Evolutionary conservation across 2,113 vertebrate species (phyloP).

Genomic region (Neopipo cinnamomea): DNA sequence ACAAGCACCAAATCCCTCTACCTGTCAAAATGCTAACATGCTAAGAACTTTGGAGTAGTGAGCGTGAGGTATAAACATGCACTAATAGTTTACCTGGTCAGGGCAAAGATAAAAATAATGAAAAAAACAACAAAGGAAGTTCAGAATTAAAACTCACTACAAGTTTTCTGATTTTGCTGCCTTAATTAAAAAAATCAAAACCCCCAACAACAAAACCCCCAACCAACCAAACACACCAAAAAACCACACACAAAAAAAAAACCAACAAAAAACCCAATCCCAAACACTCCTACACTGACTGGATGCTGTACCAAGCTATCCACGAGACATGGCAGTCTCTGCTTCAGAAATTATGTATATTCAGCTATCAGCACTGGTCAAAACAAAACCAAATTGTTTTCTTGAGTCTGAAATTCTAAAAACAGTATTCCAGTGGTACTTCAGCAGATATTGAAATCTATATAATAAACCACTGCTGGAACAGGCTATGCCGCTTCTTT

Average conservation of each 20-base stretch:
- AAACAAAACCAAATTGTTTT: not conserved
- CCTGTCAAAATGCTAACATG: not conserved
- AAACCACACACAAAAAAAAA: not conserved
- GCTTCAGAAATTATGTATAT: not conserved
- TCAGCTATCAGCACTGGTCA: not conserved
- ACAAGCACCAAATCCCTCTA: not conserved
- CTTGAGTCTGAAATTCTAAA: not conserved
- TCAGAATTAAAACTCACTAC: not conserved
- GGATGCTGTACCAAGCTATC: not conserved
- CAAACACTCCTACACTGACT: not conserved
- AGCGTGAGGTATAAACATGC: accelerated
- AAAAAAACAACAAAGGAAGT: not conserved
- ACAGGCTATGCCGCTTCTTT: not conserved
- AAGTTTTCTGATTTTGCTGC: not conserved
- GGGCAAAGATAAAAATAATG: not conserved
- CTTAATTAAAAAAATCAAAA: not conserved
- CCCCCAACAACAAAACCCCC: not conserved
- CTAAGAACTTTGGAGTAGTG: not conserved
- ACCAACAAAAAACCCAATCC: not conserved
- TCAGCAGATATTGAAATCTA: not conserved
- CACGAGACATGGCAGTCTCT: not conserved
- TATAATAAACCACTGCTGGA: not conserved
- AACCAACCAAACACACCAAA: not conserved
- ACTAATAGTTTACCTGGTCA: not conserved
- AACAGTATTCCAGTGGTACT: not conserved